Percentiles rank a stretch among this genome's conserved stretches.
Evolutionary conservation across 92 coral and sea anemone species (phyloP).

Genomic region (Meandrina meandrites): DNA sequence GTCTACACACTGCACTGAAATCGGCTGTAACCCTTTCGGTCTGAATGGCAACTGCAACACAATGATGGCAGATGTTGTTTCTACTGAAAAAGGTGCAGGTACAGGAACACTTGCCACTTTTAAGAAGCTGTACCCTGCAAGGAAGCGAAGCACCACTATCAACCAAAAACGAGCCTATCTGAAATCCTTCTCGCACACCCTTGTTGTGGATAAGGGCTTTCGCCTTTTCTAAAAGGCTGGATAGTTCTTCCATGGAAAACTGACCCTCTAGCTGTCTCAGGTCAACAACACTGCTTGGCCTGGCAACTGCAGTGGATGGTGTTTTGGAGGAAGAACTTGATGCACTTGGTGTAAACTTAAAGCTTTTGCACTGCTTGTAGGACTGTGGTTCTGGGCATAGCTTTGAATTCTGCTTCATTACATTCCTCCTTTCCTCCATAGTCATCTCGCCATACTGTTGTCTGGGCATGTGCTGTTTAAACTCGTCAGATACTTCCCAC

Average conservation of each 20-base stretch:
- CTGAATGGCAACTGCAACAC: conserved; percentile 49
- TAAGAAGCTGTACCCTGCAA: conserved; percentile 49
- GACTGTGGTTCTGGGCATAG: conserved; percentile 57
- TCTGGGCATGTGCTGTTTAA: conserved; percentile 43
- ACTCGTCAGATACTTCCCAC: conserved; percentile 45
- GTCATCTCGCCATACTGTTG: conserved; percentile 50
- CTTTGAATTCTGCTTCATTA: conserved; percentile 49
- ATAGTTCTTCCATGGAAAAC: conserved; percentile 55
- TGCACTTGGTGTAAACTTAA: conserved; percentile 42
- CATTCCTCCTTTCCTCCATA: conserved; percentile 51
- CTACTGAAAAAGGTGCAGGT: conserved; percentile 39
- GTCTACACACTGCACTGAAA: too few species aligned
- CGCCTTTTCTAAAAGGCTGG: conserved; percentile 56
- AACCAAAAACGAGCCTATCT: conserved; percentile 55
- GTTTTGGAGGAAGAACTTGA: conserved; percentile 47
- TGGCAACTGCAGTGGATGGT: conserved; percentile 7
- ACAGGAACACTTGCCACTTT: conserved; percentile 64
- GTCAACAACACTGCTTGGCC: too few species aligned
- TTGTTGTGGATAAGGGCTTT: conserved; percentile 47
- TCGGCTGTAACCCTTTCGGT: conserved; percentile 36
- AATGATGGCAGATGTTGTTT: conserved; percentile 48
- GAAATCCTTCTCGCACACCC: conserved; percentile 61
- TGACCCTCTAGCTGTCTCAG: conserved; percentile 22
- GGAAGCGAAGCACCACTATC: conserved; percentile 58
- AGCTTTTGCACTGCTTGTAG: conserved; percentile 53